Base-by-base conservation (phyloP, 2,113 vertebrate species). In the Tonatia bakeri region DNA sequence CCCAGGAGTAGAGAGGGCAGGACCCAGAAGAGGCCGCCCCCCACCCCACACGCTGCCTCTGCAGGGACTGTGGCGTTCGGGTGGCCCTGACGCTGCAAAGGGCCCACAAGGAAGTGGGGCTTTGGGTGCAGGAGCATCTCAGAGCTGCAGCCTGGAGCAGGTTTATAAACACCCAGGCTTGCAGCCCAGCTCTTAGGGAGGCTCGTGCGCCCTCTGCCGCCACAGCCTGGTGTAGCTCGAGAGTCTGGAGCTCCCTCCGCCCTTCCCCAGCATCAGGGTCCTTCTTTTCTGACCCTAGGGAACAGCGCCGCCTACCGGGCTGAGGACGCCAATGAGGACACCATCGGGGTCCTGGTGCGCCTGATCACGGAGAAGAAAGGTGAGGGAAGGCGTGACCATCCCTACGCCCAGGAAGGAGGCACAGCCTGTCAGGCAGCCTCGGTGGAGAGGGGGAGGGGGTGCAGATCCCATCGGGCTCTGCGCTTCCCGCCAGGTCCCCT, bases 321-420 rank as follows among this genome's bases (percentile, higher is more conserved):
- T 1, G 99, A 99, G 8, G 99, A 99, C 0, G 90, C 99, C 95
- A 99, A 99, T 0, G 99, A 99, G 98, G 99, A 99, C 98, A 99
- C 99, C 79, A 99, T 99, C 4, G 99, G 99, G 33, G 99, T 99
- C 92, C 98, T 99, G 92, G 99, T 99, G 84, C 99, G 99, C 64
- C 98, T 99, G 83, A 99, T 99, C 96, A 99, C 99, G 0, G 99
- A 99, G 97, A 99, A 99, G 96, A 99, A 99, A 99, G 99, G 99
- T 99, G 70, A 1, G 93, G 65, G 56, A 59, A 43, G 50, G 13
- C 16, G 33, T 69, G 73, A 5, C 76, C n/a, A 3, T 14, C 20
- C 24, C 80, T 1, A 69, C 28, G 54, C 17, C 47, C 3, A 0
- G 4, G 33, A 47, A 9, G 7, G 33, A n/a, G 38, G 22, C 64